phyloP scores from a whole-genome alignment of 2,113 vertebrate species.

The Pomatostomus ruficeps region DNA sequence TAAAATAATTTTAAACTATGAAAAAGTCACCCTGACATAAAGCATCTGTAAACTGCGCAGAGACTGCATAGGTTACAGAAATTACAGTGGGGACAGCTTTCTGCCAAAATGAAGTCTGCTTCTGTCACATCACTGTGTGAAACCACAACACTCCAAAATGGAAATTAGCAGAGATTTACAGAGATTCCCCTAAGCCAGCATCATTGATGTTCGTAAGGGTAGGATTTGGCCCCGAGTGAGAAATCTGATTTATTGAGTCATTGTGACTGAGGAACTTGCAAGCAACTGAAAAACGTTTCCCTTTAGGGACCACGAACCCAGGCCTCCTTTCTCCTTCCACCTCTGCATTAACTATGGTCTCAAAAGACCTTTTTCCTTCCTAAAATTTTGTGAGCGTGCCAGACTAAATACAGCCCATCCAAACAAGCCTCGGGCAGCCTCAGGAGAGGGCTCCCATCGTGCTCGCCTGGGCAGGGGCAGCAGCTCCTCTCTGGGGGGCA shows the following conservation, averaged over 20 bases:
- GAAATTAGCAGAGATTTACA: conserved; percentile 47
- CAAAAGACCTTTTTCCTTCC: neutral
- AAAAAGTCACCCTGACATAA: neutral
- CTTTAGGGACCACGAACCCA: neutral
- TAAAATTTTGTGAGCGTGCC: neutral
- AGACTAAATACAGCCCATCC: neutral
- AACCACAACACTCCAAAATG: conserved; percentile 21
- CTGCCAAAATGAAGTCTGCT: conserved; percentile 31
- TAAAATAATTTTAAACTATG: neutral
- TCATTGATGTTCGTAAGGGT: neutral
- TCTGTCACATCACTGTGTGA: conserved; percentile 9
- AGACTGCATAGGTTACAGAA: neutral
- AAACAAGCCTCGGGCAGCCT: neutral
- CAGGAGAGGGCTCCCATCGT: neutral
- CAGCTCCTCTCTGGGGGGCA: neutral
- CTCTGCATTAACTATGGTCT: neutral
- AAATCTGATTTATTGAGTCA: conserved; percentile 37
- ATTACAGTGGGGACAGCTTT: neutral
- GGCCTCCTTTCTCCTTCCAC: neutral
- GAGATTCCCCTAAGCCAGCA: neutral
- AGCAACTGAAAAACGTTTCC: neutral
- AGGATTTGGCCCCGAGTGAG: conserved; percentile 16
- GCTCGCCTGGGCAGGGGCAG: neutral
- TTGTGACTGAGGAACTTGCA: neutral
- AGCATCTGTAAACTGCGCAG: neutral